Evolutionary conservation across 2,113 vertebrate species (phyloP), one percentile per base, ranked within the genome.

Genomic region (Lagopus muta): DNA sequence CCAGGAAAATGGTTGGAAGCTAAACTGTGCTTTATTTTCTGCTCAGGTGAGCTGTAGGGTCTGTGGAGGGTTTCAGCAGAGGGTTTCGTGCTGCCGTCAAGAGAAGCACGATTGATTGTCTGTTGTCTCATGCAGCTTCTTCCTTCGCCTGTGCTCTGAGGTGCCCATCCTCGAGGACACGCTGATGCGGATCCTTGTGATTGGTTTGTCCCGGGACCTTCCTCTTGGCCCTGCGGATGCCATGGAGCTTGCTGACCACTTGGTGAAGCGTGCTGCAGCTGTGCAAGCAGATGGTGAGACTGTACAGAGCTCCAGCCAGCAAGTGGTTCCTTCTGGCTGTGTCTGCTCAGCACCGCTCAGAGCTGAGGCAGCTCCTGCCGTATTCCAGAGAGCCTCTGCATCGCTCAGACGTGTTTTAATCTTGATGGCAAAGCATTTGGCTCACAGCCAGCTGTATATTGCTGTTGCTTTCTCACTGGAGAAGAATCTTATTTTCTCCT

Each of bases 161-260:
- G 99, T 99, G 82, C 99, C 99, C 17, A 98, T 99, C 91, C 95
- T 99, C 64, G 99, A 99, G 93, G 99, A 99, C 97, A 99, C 99
- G 0, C 97, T 99, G 80, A 99, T 99, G 99, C 98, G 99, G 25
- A 98, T 99, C 86, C 98, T 99, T 1, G 99, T 99, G 81, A 99
- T 99, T 0, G 99, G 99, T 7, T 93, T 99, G 93, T 99, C 99
- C 0, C 98, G 99, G 4, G 99, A 99, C 86, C 97, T 99, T 45
- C 99, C 99, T 0, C 98, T 99, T 3, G 99, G 99, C 61, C 99
- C 99, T 0, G 99, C 99, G 0, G 99, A 99, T 0, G 99, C 99
- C 95, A 99, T 99, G 99, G 99, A 99, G 96, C 98, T 99, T 0
- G 99, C 99, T 0, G 99, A 99, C 97, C 99, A 99, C 97, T 95